Percentiles rank a stretch among this genome's conserved stretches.
Evolutionary conservation across 2,888 invertebrate species (phyloP).

Genomic region (Serrognathus titanus): DNA sequence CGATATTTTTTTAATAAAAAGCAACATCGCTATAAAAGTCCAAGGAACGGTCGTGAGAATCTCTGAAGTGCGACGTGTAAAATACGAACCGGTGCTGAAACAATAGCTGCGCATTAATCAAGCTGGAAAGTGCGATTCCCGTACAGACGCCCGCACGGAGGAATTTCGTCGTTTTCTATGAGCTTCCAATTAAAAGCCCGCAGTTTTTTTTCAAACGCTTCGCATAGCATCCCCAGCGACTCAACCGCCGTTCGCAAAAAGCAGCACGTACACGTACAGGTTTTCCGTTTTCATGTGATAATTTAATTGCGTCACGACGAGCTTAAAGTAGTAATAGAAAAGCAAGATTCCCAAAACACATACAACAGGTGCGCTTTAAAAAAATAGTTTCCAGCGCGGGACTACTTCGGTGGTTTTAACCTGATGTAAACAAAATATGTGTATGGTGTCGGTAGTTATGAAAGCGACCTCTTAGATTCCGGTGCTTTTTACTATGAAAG

Average conservation of each 20-base stretch:
- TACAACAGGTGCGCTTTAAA: background rate
- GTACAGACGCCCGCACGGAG: slow-evolving; percentile 13
- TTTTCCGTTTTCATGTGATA: background rate
- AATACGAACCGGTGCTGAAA: slow-evolving; percentile 31
- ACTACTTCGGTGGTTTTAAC: slow-evolving; percentile 10
- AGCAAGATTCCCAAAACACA: background rate
- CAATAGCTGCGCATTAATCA: slow-evolving; percentile 31
- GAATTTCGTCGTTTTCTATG: slow-evolving; percentile 11
- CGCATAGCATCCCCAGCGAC: background rate
- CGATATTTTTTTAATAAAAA: too few relatives aligned
- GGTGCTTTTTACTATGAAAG: slow-evolving; percentile 16
- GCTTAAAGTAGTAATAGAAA: background rate
- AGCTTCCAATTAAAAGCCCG: background rate
- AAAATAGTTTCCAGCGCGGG: background rate
- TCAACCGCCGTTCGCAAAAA: background rate
- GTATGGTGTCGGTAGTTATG: slow-evolving; percentile 16
- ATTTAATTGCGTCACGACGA: background rate
- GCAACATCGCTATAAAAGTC: too few relatives aligned
- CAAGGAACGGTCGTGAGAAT: slow-evolving; percentile 24
- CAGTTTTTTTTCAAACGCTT: background rate
- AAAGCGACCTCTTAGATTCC: slow-evolving; percentile 19
- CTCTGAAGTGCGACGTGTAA: slow-evolving; percentile 24
- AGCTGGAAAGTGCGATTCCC: slow-evolving; percentile 18
- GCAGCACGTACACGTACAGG: background rate
- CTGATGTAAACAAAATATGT: slow-evolving; percentile 19